Base-by-base conservation (phyloP, 2,113 vertebrate species). In the Eolophus roseicapilla region DNA sequence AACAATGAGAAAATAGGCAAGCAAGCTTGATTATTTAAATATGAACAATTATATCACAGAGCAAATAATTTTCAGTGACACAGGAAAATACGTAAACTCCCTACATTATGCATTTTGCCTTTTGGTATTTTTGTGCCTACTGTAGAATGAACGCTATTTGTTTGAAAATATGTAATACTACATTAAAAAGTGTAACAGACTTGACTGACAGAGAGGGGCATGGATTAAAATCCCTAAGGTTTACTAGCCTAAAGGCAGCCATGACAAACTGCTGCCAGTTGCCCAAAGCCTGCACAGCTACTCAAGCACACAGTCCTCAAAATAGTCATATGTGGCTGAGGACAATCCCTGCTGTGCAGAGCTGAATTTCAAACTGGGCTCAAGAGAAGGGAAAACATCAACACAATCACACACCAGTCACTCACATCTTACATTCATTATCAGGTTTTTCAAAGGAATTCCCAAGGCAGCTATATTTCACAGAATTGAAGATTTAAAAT, bases 391-490 rank as follows among this genome's bases (percentile, higher is more conserved):
- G 81, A 73, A 96, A 95, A 93, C 95, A 96, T 89, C 96, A 96
- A 86, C 90, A 93, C 62, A 88, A 94, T 95, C 91, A 95, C 85
- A 92, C 80, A 93, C 71, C 73, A 95, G 96, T 93, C 96, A 96
- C 87, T 95, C 92, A 82, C 60, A 76, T 92, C 95, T 91, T 91
- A 95, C 69, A 88, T 95, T 96, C 96, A 97, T 97, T 96, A 97
- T 96, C 97, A 97, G 83, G 82, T 93, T 97, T 97, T 97, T 97
- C 97, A 97, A 96, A 98, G 93, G 92, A 95, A 97, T 97, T 91
- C 96, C 97, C 95, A 91, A 95, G 86, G 76, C 60, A 29, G 88
- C 92, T 96, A 65, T 93, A 93, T 96, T 97, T 96, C 95, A 94
- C 80, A 91, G 96, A 95, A 96, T 1, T 95, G 92, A 96, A 96